These are phyloP conservation scores for Rhea americana DNA, from an alignment of 2,113 vertebrate genomes.

Conservation along the genomic window DNA sequence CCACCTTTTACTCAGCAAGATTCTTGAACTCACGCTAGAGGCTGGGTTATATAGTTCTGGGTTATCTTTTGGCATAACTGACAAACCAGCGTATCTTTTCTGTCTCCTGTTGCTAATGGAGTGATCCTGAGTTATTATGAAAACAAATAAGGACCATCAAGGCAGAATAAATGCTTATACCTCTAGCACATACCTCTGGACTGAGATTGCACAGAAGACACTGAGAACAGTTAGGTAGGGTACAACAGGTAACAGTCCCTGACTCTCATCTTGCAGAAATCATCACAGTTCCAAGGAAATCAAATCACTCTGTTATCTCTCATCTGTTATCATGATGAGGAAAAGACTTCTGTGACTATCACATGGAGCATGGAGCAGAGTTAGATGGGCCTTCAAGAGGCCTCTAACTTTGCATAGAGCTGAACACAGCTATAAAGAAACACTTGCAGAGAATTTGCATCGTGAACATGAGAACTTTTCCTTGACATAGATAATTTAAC, in stretches of 20 bases:
- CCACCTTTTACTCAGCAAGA: neutral
- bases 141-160: neutral
- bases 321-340: neutral
- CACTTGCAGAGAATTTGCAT: neutral
- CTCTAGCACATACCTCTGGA: neutral
- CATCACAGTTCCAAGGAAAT: neutral
- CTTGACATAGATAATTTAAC: neutral
- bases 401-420: neutral
- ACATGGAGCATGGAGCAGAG: neutral
- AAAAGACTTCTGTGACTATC: neutral
- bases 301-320: neutral
- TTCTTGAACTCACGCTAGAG: neutral
- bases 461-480: neutral
- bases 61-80: neutral
- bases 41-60: neutral
- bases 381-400: neutral
- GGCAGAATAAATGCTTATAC: neutral
- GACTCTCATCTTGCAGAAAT: neutral
- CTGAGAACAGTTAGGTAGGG: fast-evolving
- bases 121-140: neutral
- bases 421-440: neutral
- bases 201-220: neutral
- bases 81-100: neutral
- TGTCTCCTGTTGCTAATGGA: neutral
- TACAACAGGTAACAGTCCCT: neutral